These are phyloP conservation scores for Melanargia galathea DNA, from an alignment of 2,888 invertebrate genomes.

Conservation along the genomic window DNA sequence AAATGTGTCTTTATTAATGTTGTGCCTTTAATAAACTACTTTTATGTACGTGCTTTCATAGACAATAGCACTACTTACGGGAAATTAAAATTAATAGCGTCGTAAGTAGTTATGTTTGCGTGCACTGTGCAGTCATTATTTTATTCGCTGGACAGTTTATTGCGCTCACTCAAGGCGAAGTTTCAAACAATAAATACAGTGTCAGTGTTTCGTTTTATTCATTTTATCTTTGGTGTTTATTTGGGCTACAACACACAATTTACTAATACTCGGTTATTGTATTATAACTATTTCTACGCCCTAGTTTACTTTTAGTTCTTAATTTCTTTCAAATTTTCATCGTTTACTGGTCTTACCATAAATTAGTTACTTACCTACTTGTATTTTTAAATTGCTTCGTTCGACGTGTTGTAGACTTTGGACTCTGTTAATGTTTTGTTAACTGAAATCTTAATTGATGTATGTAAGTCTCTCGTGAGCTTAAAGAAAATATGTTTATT, in stretches of 20 bases:
- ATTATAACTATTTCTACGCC: background rate
- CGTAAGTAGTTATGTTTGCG: slow-evolving; percentile 25
- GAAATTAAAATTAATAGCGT: slow-evolving; percentile 28
- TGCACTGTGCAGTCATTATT: slow-evolving; percentile 24
- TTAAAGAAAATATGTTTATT: background rate
- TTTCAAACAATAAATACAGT: slow-evolving; percentile 20
- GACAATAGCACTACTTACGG: slow-evolving; percentile 23
- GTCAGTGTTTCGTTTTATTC: slow-evolving; percentile 6
- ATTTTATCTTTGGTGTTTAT: slow-evolving; percentile 5
- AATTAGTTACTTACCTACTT: too few species aligned
- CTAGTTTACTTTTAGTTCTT: background rate
- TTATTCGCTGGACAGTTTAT: slow-evolving; percentile 25
- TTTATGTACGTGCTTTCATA: slow-evolving; percentile 13
- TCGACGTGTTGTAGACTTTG: background rate
- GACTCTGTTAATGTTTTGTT: background rate
- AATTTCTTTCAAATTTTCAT: background rate
- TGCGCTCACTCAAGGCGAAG: slow-evolving; percentile 24
- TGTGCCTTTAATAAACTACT: slow-evolving; percentile 7
- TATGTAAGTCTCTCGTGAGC: background rate
- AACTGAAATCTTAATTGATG: background rate
- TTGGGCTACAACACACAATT: background rate
- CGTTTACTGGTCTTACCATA: too few species aligned
- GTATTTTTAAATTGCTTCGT: background rate
- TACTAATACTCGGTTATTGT: background rate
- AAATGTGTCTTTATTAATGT: background rate